Conservation (phyloP, 2,113 vertebrate genomes). For the Pedetes capensis region DNA sequence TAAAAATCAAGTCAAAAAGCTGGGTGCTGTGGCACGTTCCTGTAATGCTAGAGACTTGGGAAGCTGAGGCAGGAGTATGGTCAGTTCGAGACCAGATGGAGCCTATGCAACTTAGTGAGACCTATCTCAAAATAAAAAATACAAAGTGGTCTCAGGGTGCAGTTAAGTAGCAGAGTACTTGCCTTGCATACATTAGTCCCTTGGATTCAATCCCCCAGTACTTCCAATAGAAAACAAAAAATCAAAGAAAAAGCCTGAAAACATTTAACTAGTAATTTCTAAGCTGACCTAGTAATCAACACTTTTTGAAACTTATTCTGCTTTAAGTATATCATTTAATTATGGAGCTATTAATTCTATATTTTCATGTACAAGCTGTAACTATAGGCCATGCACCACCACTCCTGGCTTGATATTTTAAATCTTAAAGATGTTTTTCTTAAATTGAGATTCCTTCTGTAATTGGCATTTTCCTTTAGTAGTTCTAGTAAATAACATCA, state of each 20-base stretch:
- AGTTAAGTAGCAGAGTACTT: too few species aligned
- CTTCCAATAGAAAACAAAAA: not conserved
- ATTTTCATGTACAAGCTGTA: not conserved
- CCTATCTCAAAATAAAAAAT: too few species aligned
- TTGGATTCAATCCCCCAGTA: too few species aligned
- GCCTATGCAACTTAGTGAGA: too few species aligned
- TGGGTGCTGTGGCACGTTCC: too few species aligned
- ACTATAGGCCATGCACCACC: too few species aligned
- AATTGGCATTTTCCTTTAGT: not conserved
- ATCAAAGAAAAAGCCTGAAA: not conserved
- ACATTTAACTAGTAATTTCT: not conserved
- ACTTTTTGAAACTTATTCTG: not conserved
- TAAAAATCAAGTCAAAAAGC: not conserved
- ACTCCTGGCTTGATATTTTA: too few species aligned
- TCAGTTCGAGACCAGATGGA: too few species aligned
- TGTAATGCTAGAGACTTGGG: too few species aligned
- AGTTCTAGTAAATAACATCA: not conserved
- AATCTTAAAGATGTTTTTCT: slow-evolving; percentile 1
- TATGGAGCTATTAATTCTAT: not conserved
- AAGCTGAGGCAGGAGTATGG: too few species aligned
- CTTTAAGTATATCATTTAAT: not conserved
- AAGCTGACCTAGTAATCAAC: not conserved
- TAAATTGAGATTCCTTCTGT: not conserved
- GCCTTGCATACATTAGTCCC: too few species aligned
- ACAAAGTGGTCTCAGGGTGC: too few species aligned